These are phyloP conservation scores for Cyprinodon brontotheroides DNA, from an alignment of 2,113 vertebrate species.

Conservation along the genomic window DNA sequence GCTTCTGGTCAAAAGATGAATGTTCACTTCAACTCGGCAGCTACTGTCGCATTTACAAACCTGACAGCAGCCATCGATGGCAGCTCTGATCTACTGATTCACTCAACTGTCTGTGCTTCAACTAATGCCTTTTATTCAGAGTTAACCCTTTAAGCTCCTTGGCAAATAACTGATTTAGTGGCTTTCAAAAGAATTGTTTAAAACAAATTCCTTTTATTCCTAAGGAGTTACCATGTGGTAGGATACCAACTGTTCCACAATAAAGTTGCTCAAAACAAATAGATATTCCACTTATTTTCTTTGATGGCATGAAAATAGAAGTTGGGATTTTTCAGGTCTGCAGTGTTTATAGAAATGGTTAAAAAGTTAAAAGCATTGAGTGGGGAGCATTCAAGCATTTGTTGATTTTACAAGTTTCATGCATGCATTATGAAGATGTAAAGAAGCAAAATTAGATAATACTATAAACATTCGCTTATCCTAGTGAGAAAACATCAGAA, in stretches of 20 bases:
- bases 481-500: not conserved
- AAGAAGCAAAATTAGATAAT: not conserved
- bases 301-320: not conserved
- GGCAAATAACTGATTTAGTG: not conserved
- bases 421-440: not conserved
- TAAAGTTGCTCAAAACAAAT: too few relatives aligned
- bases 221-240: not conserved
- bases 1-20: not conserved
- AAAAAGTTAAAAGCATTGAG: constrained; percentile 10
- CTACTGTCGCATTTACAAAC: not conserved
- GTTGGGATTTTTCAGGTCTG: not conserved
- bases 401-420: constrained; percentile 7
- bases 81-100: not conserved
- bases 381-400: constrained; percentile 10
- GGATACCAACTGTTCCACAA: not conserved
- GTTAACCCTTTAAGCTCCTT: not conserved
- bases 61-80: not conserved
- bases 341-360: constrained; percentile 8
- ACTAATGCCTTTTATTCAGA: not conserved
- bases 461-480: not conserved
- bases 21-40: not conserved
- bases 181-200: not conserved
- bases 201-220: not conserved
- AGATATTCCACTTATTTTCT: not conserved
- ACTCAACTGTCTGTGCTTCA: not conserved